Conservation (phyloP, 2,888 invertebrate genomes). For the Euproctis similis region DNA sequence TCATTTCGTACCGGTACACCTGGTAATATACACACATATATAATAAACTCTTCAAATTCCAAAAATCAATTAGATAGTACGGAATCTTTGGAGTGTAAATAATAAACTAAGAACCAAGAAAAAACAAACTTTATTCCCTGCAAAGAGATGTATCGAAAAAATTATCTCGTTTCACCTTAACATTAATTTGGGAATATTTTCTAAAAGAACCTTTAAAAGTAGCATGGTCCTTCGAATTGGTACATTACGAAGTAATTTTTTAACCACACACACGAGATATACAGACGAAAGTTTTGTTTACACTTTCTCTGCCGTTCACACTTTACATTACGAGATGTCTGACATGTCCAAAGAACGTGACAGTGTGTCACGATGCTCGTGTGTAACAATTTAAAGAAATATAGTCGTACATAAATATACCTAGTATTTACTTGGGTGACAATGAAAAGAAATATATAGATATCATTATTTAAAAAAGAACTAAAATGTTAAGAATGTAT, state of each 20-base stretch:
- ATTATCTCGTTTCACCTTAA: no score
- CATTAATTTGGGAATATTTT: no score
- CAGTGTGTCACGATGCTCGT: constrained; percentile 30
- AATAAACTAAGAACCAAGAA: no score
- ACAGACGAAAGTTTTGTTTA: constrained; percentile 42
- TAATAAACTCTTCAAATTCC: no score
- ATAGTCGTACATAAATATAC: constrained; percentile 20
- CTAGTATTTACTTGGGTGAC: constrained; percentile 14
- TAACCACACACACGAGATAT: constrained; percentile 32
- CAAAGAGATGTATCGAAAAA: no score
- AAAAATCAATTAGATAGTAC: no score
- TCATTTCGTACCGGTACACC: no score
- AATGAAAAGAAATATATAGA: constrained; percentile 11
- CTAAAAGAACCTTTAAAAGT: background rate
- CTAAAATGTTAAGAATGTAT: no score
- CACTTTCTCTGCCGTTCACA: constrained; percentile 51
- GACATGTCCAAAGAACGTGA: constrained; percentile 31
- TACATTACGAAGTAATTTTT: constrained; percentile 25
- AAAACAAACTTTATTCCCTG: no score
- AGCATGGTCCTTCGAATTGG: constrained; percentile 8
- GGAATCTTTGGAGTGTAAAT: no score
- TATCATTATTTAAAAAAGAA: no score
- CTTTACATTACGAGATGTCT: constrained; percentile 42
- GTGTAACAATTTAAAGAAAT: constrained; percentile 23
- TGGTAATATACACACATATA: no score